Evolutionary conservation across 1,140 invertebrate species (phyloP).

Genomic region (Aphaenogaster ashmeadi): DNA sequence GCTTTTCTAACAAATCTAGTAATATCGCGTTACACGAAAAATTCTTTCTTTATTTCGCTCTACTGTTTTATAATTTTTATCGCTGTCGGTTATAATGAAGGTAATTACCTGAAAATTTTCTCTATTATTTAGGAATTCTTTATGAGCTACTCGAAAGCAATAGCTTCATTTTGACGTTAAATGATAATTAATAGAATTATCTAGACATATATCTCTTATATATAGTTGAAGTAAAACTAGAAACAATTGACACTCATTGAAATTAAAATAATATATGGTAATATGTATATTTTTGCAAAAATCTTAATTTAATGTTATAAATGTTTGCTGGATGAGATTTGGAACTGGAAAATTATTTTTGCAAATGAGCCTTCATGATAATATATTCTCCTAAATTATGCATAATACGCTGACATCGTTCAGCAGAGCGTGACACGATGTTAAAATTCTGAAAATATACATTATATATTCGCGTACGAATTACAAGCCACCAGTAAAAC

Average conservation of each 20-base stretch:
- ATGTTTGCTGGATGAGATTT: slow-evolving; percentile 7
- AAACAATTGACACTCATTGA: background rate
- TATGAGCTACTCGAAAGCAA: background rate
- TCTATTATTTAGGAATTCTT: background rate
- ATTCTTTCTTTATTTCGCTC: slow-evolving; percentile 22
- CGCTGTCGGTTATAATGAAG: background rate
- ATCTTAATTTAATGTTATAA: slow-evolving; percentile 1
- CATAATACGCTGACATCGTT: slow-evolving; percentile 19
- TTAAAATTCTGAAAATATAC: slow-evolving; percentile 32
- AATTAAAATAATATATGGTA: background rate
- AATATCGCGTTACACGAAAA: slow-evolving; percentile 43
- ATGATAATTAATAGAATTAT: background rate
- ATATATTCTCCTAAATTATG: slow-evolving; percentile 17
- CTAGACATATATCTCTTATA: background rate
- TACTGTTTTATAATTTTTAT: background rate
- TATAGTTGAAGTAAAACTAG: background rate
- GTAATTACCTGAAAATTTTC: background rate
- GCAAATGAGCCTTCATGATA: slow-evolving; percentile 6
- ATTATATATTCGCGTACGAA: background rate
- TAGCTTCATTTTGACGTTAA: background rate
- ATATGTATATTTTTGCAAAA: background rate
- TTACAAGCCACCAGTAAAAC: background rate
- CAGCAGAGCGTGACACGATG: background rate
- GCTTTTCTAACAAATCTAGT: slow-evolving; percentile 53
- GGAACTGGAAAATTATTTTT: slow-evolving; percentile 26